Conservation (phyloP, 2,888 invertebrate genomes). For the Melinopterus prodromus region DNA sequence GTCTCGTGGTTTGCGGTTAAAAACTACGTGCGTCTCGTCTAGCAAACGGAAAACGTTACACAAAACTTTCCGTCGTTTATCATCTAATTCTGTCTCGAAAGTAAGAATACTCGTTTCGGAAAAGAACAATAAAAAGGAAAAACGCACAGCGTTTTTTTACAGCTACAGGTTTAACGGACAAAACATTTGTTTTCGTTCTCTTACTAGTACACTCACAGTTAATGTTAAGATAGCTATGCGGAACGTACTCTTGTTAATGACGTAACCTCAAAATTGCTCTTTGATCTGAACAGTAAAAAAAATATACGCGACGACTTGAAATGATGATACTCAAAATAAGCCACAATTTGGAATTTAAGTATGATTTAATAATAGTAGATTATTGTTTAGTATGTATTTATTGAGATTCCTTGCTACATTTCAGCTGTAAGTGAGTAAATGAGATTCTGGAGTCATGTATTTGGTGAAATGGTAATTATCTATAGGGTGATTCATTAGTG, state of each 20-base stretch:
- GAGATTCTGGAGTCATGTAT: no score
- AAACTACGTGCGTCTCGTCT: background rate
- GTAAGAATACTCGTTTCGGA: background rate
- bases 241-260: background rate
- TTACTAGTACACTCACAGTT: background rate
- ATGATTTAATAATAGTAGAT: no score
- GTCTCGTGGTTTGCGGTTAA: background rate
- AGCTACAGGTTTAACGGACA: background rate
- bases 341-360: no score
- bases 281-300: background rate
- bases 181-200: background rate
- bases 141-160: background rate
- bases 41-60: background rate
- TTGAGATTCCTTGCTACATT: no score
- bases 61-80: background rate
- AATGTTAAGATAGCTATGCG: background rate
- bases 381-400: no score
- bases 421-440: no score
- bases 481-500: no score
- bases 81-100: background rate
- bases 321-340: no score
- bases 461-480: no score
- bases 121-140: background rate
- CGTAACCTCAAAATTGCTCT: background rate
- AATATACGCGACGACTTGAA: background rate